A percentile compares a stretch with the other conserved stretches of the same genome.
These are phyloP conservation scores for Rhabdornis inornatus DNA, from an alignment of 2,113 vertebrate genomes.

Conservation along the genomic window DNA sequence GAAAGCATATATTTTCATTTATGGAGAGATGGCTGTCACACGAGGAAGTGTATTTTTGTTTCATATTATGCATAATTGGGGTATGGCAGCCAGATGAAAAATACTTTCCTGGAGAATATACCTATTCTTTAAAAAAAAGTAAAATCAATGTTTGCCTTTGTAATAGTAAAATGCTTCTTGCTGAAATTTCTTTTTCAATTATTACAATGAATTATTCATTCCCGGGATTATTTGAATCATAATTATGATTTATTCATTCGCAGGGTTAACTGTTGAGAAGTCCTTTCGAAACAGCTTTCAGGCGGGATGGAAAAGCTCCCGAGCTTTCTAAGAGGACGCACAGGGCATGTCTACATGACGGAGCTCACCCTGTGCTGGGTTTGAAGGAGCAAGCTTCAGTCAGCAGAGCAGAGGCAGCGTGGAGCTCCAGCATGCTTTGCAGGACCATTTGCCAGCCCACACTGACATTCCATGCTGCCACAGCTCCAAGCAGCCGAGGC, in stretches of 20 bases:
- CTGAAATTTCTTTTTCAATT: background rate
- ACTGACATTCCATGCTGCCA: background rate
- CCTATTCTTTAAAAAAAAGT: background rate
- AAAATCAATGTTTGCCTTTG: background rate
- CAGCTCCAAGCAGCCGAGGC: background rate
- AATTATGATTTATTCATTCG: slow-evolving; percentile 17
- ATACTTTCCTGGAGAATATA: background rate
- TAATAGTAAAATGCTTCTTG: background rate
- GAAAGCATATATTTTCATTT: background rate
- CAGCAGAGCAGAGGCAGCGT: background rate
- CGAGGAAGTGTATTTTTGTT: background rate
- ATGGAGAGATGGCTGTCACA: background rate
- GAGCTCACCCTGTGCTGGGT: background rate
- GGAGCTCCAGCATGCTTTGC: background rate
- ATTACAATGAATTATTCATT: slow-evolving; percentile 41
- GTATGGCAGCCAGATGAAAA: background rate
- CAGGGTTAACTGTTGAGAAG: background rate
- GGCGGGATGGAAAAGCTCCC: background rate
- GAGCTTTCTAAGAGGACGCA: background rate
- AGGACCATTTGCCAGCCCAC: background rate
- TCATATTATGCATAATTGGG: background rate
- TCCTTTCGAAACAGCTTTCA: background rate
- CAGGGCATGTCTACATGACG: background rate
- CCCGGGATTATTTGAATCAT: background rate
- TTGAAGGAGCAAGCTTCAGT: background rate